Conservation (phyloP, 2,797 vertebrate genomes). For the Propithecus deckenii region DNA sequence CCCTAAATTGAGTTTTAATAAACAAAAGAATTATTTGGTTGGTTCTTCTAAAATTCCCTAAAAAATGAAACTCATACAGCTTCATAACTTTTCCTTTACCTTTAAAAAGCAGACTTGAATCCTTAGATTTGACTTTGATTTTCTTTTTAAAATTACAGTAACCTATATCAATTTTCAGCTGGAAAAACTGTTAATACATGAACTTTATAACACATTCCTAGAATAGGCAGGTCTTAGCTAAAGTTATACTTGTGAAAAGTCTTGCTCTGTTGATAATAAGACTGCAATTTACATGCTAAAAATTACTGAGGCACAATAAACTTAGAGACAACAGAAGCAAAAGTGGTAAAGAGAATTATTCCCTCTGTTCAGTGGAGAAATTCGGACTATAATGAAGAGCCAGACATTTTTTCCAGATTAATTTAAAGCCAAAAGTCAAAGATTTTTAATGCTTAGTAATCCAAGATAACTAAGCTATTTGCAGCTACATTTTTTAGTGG, state of each 20-base stretch:
- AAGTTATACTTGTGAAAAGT: neutral
- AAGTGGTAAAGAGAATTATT: constrained; percentile 28
- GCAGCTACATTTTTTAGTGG: neutral
- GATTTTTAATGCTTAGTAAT: neutral
- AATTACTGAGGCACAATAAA: constrained; percentile 29
- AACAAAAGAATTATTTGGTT: neutral
- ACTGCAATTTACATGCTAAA: constrained; percentile 14
- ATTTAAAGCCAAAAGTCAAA: constrained; percentile 17
- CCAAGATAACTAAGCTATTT: constrained; percentile 1
- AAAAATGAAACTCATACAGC: neutral
- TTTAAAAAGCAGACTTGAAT: constrained; percentile 38
- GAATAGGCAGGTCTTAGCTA: neutral
- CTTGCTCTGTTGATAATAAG: neutral
- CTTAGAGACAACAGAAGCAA: constrained; percentile 54
- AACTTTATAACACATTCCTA: constrained; percentile 28
- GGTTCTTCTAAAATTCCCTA: constrained; percentile 13
- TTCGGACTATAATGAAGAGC: neutral
- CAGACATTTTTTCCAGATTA: constrained; percentile 4
- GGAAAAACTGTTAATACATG: neutral
- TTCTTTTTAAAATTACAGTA: constrained; percentile 4
- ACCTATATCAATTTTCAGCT: neutral
- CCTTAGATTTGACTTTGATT: neutral
- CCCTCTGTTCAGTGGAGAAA: neutral
- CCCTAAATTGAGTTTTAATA: neutral
- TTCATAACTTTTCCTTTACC: constrained; percentile 21